Evolutionary conservation across 1,140 invertebrate species (phyloP), one percentile per base, ranked within the genome.

Genomic region (Tigriopus japonicus): DNA sequence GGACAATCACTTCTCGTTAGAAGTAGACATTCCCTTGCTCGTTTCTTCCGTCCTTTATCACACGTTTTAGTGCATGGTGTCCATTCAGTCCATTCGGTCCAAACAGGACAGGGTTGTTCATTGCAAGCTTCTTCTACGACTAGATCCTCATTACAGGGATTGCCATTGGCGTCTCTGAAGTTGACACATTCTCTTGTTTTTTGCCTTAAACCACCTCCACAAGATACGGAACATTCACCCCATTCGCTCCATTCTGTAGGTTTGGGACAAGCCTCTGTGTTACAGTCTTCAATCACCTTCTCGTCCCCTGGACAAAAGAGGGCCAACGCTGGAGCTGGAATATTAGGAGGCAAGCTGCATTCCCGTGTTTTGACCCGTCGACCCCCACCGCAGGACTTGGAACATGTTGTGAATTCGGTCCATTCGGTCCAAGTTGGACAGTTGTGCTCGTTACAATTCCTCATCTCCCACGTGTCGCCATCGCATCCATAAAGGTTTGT

Each of bases 371-470:
- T 70, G 45, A 69, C 70, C 62, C 75, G 72, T 49, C 78, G 70
- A 1, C 78, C 78, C 17, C 78, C 77, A 6, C 77, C 78, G 68
- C 78, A 80, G 0, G 74, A 69, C 45, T 75, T 63, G 1, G 77
- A 73, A 64, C 78, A 80, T 6, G 66, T 60, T 6, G 71, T 69
- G 64, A 70, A 75, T 7, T 63, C 51, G 23, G 69, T 67, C 78
- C 78, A 80, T 52, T 69, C 64, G 5, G 76, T 71, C 78, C 78
- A 80, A 15, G 52, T 42, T 14, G 58, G 58, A 15, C 58, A 59
- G 13, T 45, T 49, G 12, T 49, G 14, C 6, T n/a, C 17, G 19
- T 59, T 59, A 49, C 58, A 59, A 13, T 52, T 42, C n/a, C 42
- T 49, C 17, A 19, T 28, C 24, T 59, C 58, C 17, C 12, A 49